Evolutionary conservation across 1,140 invertebrate genomes (phyloP).

Genomic region (Oreohelix idahoensis): DNA sequence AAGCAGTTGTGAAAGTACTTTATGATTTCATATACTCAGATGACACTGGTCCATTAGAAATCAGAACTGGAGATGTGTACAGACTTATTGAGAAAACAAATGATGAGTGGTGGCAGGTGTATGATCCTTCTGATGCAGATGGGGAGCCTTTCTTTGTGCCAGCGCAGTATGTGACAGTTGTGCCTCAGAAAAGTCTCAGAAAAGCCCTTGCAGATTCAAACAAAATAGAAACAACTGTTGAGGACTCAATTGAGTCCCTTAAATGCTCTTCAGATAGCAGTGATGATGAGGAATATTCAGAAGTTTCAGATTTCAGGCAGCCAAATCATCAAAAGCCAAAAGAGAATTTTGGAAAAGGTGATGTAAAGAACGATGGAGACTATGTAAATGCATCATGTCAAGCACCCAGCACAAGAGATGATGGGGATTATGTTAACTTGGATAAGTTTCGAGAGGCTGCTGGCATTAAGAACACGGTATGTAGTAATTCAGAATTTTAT

Average conservation of each 20-base stretch:
- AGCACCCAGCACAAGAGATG: background rate
- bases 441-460: slow-evolving; percentile 36
- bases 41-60: slow-evolving; percentile 74
- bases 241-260: background rate
- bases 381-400: background rate
- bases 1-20: slow-evolving; percentile 54
- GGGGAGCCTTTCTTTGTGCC: slow-evolving; percentile 64
- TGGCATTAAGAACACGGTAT: slow-evolving; percentile 28
- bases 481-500: background rate
- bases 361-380: background rate
- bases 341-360: background rate
- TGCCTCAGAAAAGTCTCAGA: slow-evolving; percentile 7
- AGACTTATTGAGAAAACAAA: slow-evolving; percentile 78
- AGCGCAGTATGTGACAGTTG: slow-evolving; percentile 68
- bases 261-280: background rate
- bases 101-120: slow-evolving; percentile 79
- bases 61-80: slow-evolving; percentile 77
- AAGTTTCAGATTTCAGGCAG: background rate
- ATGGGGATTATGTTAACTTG: slow-evolving; percentile 45
- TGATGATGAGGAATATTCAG: background rate
- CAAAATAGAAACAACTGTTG: slow-evolving; percentile 24
- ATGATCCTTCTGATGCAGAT: slow-evolving; percentile 45
- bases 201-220: slow-evolving; percentile 23
- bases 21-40: slow-evolving; percentile 70
- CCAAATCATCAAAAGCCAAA: background rate